Conservation (phyloP, 1,140 invertebrate species). For the Euwallacea fornicatus region DNA sequence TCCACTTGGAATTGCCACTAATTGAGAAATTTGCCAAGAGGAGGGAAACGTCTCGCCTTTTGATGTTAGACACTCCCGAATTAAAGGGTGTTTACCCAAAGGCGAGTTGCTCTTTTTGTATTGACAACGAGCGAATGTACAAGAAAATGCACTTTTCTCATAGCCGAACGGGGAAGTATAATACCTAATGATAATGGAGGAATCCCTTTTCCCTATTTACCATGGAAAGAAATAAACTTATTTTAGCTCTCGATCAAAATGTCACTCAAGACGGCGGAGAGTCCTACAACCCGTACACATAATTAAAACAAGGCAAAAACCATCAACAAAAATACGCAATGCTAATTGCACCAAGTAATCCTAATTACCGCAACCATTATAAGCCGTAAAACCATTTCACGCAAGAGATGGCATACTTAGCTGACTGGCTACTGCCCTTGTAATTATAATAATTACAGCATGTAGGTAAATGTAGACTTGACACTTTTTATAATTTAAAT, state of each 20-base stretch:
- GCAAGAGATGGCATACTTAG: slow-evolving; percentile 16
- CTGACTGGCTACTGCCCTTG: not conserved
- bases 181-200: too few species aligned
- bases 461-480: slow-evolving; percentile 13
- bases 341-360: slow-evolving; percentile 18
- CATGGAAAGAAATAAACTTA: too few species aligned
- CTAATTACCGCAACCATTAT: slow-evolving; percentile 23
- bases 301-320: too few species aligned
- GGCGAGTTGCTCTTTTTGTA: slow-evolving; percentile 16
- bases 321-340: slow-evolving; percentile 14
- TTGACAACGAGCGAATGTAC: slow-evolving; percentile 12
- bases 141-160: slow-evolving; percentile 23
- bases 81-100: slow-evolving; percentile 25
- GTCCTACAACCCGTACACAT: too few species aligned
- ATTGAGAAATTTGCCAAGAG: slow-evolving; percentile 30
- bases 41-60: slow-evolving; percentile 30
- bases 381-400: slow-evolving; percentile 24
- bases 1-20: slow-evolving; percentile 30
- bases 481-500: slow-evolving; percentile 16
- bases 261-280: too few species aligned
- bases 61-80: slow-evolving; percentile 29
- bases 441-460: slow-evolving; percentile 11
- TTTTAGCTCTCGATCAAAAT: too few species aligned
- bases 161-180: too few species aligned
- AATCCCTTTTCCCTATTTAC: too few species aligned